phyloP scores from a whole-genome alignment of 2,888 invertebrate species.

The Electrophaes corylata region DNA sequence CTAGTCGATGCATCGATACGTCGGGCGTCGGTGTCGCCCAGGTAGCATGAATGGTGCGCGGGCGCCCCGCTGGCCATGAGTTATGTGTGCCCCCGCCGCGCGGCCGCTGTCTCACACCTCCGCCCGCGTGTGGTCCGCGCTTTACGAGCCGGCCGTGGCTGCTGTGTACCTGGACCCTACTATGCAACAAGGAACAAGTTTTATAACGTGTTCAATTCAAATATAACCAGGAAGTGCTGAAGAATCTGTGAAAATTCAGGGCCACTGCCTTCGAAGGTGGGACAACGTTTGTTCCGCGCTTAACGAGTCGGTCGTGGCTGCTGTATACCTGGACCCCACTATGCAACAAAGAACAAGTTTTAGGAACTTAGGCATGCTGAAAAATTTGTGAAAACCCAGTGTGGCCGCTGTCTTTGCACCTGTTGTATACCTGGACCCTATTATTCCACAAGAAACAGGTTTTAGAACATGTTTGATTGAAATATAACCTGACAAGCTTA shows the following conservation, averaged over 20 bases:
- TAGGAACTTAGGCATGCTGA: no score
- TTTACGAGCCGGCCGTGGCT: slow-evolving; percentile 74
- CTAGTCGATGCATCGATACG: slow-evolving; percentile 59
- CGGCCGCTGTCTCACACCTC: slow-evolving; percentile 81
- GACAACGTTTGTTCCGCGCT: slow-evolving; percentile 2
- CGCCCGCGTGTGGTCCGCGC: slow-evolving; percentile 83
- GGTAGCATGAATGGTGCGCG: slow-evolving; percentile 76
- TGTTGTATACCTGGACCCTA: no score
- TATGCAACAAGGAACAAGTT: slow-evolving; percentile 46
- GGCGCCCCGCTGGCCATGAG: slow-evolving; percentile 82
- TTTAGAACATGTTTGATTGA: no score
- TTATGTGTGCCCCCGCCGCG: slow-evolving; percentile 79
- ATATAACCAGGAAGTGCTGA: no score
- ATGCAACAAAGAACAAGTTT: background rate
- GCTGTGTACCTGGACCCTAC: slow-evolving; percentile 54
- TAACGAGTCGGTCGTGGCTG: background rate
- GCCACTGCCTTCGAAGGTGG: background rate
- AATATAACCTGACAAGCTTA: no score
- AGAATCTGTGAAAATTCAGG: no score
- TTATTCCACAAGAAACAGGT: no score
- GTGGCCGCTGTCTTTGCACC: no score
- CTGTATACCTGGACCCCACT: background rate
- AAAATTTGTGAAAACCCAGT: no score
- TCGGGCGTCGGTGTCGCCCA: slow-evolving; percentile 54
- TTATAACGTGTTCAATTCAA: no score